Base-by-base conservation (phyloP, 2,113 vertebrate species). In the Bucco capensis region DNA sequence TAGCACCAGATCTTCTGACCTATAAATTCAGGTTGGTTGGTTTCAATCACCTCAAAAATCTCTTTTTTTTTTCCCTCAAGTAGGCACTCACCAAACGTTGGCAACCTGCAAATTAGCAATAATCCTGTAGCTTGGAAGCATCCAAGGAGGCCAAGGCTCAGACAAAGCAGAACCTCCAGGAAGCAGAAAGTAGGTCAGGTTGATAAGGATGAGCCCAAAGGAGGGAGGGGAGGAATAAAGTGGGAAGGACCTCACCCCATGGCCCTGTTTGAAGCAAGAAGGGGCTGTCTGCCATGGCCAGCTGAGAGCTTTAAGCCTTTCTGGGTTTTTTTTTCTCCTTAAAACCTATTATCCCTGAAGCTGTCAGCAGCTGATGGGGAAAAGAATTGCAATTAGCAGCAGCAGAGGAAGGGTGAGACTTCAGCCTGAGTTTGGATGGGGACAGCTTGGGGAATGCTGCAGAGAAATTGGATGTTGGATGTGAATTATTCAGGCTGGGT, bases 181-280 rank as follows among this genome's bases (percentile, higher is more conserved):
- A 89, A 67, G 81, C 77, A 15, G 62, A 91, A 95, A 95, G 88
- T 91, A 93, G 93, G 93, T 91, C 93, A 83, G 85, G 81, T 14
- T 22, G 81, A 31, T 64, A 27, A 61, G 86, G 93, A 62, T 64
- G 86, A 75, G 79, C 57, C 13, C 25, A 8, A 71, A 90, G 70
- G 70, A 79, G 37, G 70, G 35, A 10, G 27, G 49, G 54, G 28
- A 12, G 19, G 24, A 22, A 16, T 53, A 28, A 37, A 64, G 21
- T 1, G 4, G 78, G 60, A 19, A 49, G 33, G 70, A 49, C 53
- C n/a, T 24, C n/a, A 5, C 44, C 31, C 50, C 31, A 0, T 4
- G 13, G 47, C n/a, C 2, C 40, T 4, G 2, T 8, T 25, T 5
- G 61, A 8, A 28, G 22, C 10, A 50, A 58, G 30, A 50, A 50